Percentiles rank a stretch among this genome's conserved stretches.
Conservation (phyloP, 1,140 invertebrate species). For the Neodiprion virginianus region DNA sequence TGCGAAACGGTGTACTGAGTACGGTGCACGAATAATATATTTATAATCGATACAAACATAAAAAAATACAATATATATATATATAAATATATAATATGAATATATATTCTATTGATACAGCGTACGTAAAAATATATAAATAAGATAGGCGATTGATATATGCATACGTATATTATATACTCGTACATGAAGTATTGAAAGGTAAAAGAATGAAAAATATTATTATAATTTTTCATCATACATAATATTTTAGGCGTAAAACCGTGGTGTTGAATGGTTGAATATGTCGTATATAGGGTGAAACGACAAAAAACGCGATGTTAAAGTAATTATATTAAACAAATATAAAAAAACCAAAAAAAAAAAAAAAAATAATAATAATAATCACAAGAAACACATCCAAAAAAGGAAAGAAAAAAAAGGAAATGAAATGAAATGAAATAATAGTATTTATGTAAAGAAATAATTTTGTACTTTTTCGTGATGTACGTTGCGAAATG, state of each 20-base stretch:
- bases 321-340: constrained; percentile 27
- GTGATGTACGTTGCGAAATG: constrained; percentile 49
- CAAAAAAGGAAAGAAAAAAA: constrained; percentile 33
- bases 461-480: constrained; percentile 61
- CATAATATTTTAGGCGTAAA: constrained; percentile 28
- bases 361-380: constrained; percentile 19
- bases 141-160: no score
- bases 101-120: no score
- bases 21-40: background rate
- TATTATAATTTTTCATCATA: no score
- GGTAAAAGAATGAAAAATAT: no score
- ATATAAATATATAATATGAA: no score
- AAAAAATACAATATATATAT: no score
- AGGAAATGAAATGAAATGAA: constrained; percentile 40
- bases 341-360: constrained; percentile 18
- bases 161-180: background rate
- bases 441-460: constrained; percentile 43
- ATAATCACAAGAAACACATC: constrained; percentile 28
- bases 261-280: constrained; percentile 15
- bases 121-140: no score
- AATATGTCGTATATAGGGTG: constrained; percentile 17
- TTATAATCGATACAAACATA: background rate
- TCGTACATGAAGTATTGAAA: background rate
- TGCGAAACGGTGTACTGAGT: constrained; percentile 1
- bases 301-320: constrained; percentile 25